Base-by-base conservation (phyloP, 2,113 vertebrate genomes). In the Phyllostomus discolor region DNA sequence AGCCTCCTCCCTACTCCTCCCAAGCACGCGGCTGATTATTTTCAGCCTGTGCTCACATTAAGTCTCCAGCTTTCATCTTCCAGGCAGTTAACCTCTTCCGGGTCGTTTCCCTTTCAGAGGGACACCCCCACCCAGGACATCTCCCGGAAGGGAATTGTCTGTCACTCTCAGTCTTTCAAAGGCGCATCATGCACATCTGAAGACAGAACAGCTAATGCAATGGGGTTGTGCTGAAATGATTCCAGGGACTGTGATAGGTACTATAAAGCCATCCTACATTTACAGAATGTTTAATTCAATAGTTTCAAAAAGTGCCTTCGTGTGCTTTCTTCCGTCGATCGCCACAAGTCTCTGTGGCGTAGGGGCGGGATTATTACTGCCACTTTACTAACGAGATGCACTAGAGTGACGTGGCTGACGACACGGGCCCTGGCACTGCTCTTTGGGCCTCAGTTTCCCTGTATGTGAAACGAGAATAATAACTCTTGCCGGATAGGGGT, bases 161-260 rank as follows among this genome's bases (percentile, higher is more conserved):
- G 88, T 91, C 78, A 88, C 93, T 59, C 80, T 96, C 89, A 83
- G 28, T 85, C 79, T 95, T 86, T 94, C 72, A 92, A 83, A 96
- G 78, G 46, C 20, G 46, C 35, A 78, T 87, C 88, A 88, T 10
- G 19, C 57, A 20, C 31, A 24, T 64, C 80, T 96, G 90, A 95
- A 97, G 95, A 96, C 95, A 96, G 85, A 96, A 76, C 17, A n/a
- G 38, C 72, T 88, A 94, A 96, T 79, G 67, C 62, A 86, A 82
- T 80, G 57, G 69, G 46, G 43, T 70, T 92, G 91, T 33, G 54
- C 86, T 43, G 73, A 93, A 88, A 57, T 89, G 86, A 93, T 43
- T 57, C 38, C 22, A 50, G 35, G 69, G 38, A 73, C 12, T 76
- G 62, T 92, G 69, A 91, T 9, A 75, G 90, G 95, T 59, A 50